These are phyloP conservation scores for Candoia aspera DNA, from an alignment of 2,113 vertebrate genomes.

Conservation along the genomic window DNA sequence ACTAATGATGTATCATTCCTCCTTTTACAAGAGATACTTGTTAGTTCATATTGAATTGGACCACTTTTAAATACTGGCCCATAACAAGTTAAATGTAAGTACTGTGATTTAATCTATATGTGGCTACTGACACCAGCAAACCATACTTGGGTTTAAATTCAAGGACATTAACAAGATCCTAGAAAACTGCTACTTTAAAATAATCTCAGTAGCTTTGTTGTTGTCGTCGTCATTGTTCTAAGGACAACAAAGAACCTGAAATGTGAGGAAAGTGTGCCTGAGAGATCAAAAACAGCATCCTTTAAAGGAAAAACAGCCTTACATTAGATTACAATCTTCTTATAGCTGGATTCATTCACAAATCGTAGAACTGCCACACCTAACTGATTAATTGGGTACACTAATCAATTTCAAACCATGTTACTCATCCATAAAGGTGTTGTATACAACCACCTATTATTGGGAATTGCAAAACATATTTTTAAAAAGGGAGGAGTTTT, in stretches of 20 bases:
- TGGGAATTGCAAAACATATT: not conserved
- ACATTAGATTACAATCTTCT: not conserved
- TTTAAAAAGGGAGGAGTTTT: not conserved
- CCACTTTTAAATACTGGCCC: not conserved
- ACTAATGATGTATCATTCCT: constrained; percentile 3
- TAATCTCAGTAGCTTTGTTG: not conserved
- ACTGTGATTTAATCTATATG: not conserved
- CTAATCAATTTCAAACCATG: not conserved
- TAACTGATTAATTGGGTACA: not conserved
- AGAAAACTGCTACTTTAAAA: not conserved
- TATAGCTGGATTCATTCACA: not conserved
- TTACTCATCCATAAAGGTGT: not conserved
- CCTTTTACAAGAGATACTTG: not conserved
- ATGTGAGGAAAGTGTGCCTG: too few relatives aligned
- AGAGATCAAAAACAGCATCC: not conserved
- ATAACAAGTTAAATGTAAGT: not conserved
- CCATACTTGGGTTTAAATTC: not conserved
- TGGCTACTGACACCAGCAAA: not conserved
- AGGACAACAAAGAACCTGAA: not conserved
- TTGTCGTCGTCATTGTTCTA: not conserved
- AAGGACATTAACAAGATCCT: not conserved
- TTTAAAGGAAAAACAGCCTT: not conserved
- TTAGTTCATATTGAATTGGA: not conserved
- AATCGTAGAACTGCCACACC: not conserved
- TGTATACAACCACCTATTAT: not conserved